These are phyloP conservation scores for Tenthredo notha DNA, from an alignment of 2,888 invertebrate genomes.

Conservation along the genomic window DNA sequence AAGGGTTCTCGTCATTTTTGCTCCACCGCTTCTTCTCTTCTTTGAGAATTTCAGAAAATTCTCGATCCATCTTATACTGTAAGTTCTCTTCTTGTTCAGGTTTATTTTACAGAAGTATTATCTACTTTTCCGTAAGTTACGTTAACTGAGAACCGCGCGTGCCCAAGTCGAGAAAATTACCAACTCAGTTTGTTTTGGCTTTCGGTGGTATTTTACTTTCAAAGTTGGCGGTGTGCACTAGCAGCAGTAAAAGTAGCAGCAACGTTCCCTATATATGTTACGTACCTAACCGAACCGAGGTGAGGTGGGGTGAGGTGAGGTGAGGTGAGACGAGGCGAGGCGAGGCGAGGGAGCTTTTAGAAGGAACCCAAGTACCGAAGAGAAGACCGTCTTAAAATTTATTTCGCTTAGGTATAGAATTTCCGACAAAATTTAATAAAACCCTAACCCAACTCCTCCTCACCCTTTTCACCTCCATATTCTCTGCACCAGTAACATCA, in stretches of 20 bases:
- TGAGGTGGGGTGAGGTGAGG: no score
- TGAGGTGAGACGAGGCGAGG: no score
- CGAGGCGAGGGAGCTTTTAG: slow-evolving; percentile 11
- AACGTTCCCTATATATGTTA: not conserved
- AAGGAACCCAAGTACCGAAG: slow-evolving; percentile 1
- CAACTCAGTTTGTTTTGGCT: slow-evolving; percentile 37
- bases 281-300: not conserved
- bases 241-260: not conserved
- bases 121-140: slow-evolving; percentile 2
- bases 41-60: not conserved
- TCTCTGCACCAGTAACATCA: not conserved
- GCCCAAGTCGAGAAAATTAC: slow-evolving; percentile 2
- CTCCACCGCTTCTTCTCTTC: not conserved
- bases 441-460: not conserved
- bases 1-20: not conserved
- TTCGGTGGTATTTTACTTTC: slow-evolving; percentile 28
- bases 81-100: not conserved
- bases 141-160: not conserved
- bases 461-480: not conserved
- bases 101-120: not conserved
- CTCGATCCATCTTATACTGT: not conserved
- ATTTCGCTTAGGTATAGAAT: slow-evolving; percentile 38
- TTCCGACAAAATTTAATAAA: slow-evolving; percentile 43
- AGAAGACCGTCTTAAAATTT: slow-evolving; percentile 30
- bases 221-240: not conserved